Base-by-base conservation (phyloP, 1,140 invertebrate genomes). In the Drosophila erecta region DNA sequence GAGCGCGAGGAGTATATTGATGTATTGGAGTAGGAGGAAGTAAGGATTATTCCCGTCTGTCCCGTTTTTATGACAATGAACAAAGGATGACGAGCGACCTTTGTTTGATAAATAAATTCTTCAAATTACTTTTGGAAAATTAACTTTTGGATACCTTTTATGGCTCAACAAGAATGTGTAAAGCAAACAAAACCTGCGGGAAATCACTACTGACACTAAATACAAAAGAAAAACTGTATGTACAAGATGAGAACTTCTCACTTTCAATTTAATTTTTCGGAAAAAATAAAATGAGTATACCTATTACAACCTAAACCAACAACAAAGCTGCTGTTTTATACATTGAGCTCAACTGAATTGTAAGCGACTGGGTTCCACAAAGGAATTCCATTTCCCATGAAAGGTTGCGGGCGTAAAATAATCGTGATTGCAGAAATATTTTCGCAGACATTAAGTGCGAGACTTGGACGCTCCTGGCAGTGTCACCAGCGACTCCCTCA, bases 21-120 rank as follows among this genome's bases (percentile, higher is more conserved):
- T 64, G 47, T 50, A 27, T 20, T 60, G 33, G 8, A 22, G 15
- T 12, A 59, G 30, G 24, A 43, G 37, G 50, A 66, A 59, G 61
- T 64, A 74, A 72, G 65, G 81, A 87, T 76, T 84, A 87, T 87
- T 87, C 83, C 83, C 76, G 79, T 79, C 78, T 64, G 73, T 76
- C 64, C 83, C 58, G 55, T 74, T 38, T 77, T 66, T 66, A 76
- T 80, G 76, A 85, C 73, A 74, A 76, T 59, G 71, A 76, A 58
- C 71, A 76, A 54, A 72, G 51, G 70, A 55, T 60, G 44, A 58
- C 46, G 43, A 59, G 51, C 40, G 53, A 59, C 56, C 64, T 79
- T 84, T 83, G 75, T 70, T 79, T 66, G 65, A 62, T 66, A 61
- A 50, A 71, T 57, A 76, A 58, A 71, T 54, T 76, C 69, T 76